Conservation (phyloP, 2,113 vertebrate genomes). For the Sinocyclocheilus rhinocerous region DNA sequence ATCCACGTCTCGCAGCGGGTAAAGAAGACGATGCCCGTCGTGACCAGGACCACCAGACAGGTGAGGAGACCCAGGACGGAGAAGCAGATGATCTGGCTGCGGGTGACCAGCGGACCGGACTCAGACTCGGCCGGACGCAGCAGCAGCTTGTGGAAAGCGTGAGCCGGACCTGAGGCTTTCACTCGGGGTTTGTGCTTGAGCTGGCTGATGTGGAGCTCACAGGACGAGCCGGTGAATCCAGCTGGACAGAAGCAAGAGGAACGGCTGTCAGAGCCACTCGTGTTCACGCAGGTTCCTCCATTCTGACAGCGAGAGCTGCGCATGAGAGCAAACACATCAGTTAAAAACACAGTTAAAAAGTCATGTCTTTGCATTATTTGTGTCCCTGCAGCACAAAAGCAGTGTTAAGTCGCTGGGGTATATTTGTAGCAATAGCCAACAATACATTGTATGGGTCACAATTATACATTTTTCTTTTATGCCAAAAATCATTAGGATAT, state of each 20-base stretch:
- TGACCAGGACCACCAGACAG: conserved; percentile 88
- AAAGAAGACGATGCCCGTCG: conserved; percentile 87
- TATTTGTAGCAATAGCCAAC: too few relatives aligned
- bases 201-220: conserved; percentile 64
- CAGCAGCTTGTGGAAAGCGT: conserved; percentile 76
- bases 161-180: conserved; percentile 64
- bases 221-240: conserved; percentile 84
- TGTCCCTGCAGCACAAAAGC: too few relatives aligned
- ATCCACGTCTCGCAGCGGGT: conserved; percentile 91
- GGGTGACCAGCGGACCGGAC: conserved; percentile 80
- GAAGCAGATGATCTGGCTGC: conserved; percentile 92
- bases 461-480: too few relatives aligned
- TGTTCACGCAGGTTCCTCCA: conserved; percentile 84
- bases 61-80: conserved; percentile 90
- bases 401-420: too few relatives aligned
- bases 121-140: conserved; percentile 59
- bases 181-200: conserved; percentile 56
- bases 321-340: conserved; percentile 42
- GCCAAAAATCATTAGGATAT: too few relatives aligned
- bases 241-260: conserved; percentile 85
- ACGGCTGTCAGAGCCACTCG: conserved; percentile 71
- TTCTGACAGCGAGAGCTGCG: conserved; percentile 90
- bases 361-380: neutral
- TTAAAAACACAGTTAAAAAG: neutral
- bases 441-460: too few relatives aligned